Base-by-base conservation (phyloP, 2,113 vertebrate species). In the Xiphias gladius region DNA sequence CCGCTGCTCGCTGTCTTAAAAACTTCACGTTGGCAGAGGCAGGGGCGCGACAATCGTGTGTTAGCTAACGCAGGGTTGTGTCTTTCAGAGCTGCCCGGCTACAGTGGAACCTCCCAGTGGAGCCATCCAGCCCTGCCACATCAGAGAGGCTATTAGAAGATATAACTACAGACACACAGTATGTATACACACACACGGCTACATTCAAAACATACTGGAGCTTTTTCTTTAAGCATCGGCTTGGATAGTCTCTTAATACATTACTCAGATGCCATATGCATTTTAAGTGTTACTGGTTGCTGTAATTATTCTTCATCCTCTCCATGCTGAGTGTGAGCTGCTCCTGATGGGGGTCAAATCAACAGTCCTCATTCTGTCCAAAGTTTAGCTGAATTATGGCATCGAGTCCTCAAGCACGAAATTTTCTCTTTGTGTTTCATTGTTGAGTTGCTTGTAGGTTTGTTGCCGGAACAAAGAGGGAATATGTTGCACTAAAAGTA, bases 121-220 rank as follows among this genome's bases (percentile, higher is more conserved):
- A 95, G 98, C 97, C 95, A 98, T 99, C 95, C 97, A 97, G 96
- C 97, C 96, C 83, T 94, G 96, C 95, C 98, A 99, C 97, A 97
- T 99, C 96, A 96, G 98, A 97, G 98, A 99, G 91, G 97, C 97
- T 69, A 94, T 99, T 73, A 97, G 98, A 55, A 96, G 98, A 95
- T 98, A 98, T 8, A 94, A 95, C 97, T 98, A 97, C 96, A 97
- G 95, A 88, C 92, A 91, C 86, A 92, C 85, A 0, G 93, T 93
- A 81, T 0, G 84, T 81, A 46, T 30, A 35, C 30, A 35, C 30
- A 58, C 37, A 50, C 48, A 50, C 48, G 19, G 14, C 43, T 46
- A 16, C 43, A 16, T 46, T 46, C 43, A 46, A 14, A 16, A 46
- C 11, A 12, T 13, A 43, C 43, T n/a, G n/a, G n/a, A n/a, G n/a